Percentiles rank a stretch among this genome's conserved stretches.
Conservation (phyloP, 2,797 vertebrate species). For the Vespertilio murinus region DNA sequence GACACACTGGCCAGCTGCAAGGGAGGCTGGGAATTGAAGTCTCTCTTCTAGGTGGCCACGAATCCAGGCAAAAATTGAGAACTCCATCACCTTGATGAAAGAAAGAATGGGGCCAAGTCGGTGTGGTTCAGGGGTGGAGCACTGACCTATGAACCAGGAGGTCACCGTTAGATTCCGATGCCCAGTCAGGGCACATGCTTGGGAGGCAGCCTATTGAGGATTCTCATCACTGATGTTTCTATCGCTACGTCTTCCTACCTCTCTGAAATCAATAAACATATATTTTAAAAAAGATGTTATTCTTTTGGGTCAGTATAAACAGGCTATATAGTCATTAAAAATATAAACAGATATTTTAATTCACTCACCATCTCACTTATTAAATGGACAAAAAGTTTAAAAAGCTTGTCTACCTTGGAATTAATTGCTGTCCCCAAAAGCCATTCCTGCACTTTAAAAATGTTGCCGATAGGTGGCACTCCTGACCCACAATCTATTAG, state of each 20-base stretch:
- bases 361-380: background rate
- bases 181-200: no score
- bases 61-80: background rate
- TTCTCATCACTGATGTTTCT: no score
- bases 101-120: background rate
- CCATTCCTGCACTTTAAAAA: background rate
- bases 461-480: constrained; percentile 7
- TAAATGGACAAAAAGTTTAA: background rate
- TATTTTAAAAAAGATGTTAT: background rate
- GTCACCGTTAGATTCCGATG: no score
- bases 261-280: no score
- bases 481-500: background rate
- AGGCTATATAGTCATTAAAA: background rate
- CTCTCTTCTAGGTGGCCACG: background rate
- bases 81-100: background rate
- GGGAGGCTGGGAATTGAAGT: background rate
- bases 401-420: background rate
- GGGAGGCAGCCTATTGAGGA: no score
- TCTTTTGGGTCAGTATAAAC: background rate
- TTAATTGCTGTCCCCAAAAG: background rate
- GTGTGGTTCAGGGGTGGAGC: no score
- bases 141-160: no score
- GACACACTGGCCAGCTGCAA: background rate
- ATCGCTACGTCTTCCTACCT: no score
- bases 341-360: background rate